A percentile compares a stretch with the other conserved stretches of the same genome.
These are phyloP conservation scores for Plemyria rubiginata DNA, from an alignment of 2,888 invertebrate species.

Conservation along the genomic window DNA sequence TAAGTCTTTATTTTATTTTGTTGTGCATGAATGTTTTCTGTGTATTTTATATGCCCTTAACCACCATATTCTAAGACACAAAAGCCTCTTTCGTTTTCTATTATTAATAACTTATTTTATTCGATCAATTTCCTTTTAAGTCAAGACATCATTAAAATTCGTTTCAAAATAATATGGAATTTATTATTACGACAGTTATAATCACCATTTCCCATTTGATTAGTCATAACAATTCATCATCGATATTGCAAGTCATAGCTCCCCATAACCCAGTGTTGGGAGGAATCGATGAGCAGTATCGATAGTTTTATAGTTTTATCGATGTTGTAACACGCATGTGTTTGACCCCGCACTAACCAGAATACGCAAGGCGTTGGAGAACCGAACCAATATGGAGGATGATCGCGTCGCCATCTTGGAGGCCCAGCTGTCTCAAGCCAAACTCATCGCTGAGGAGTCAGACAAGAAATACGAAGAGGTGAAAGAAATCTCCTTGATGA, in stretches of 20 bases:
- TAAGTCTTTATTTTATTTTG: conserved; percentile 43
- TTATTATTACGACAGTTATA: conserved; percentile 40
- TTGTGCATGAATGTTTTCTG: conserved; percentile 68
- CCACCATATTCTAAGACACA: conserved; percentile 62
- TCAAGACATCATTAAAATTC: conserved; percentile 26
- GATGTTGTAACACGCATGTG: conserved; percentile 84
- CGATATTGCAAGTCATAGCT: conserved; percentile 44
- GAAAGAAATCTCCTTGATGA: conserved; percentile 64
- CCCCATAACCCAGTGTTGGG: conserved; percentile 30
- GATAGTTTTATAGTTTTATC: conserved; percentile 51
- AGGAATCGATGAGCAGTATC: conserved; percentile 34
- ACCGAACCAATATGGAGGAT: conserved; percentile 99
- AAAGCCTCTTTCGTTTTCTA: conserved; percentile 30
- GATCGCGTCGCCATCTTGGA: conserved; percentile 99
- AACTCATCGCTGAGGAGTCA: conserved; percentile 99
- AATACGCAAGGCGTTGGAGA: conserved; percentile 99
- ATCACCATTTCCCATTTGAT: conserved; percentile 37
- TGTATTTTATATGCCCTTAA: conserved; percentile 66
- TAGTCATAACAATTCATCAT: conserved; percentile 41
- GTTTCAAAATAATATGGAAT: conserved; percentile 34
- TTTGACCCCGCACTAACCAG: conserved; percentile 87
- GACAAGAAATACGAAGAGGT: conserved; percentile 99
- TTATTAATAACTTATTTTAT: conserved; percentile 25
- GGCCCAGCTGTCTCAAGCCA: conserved; percentile 98
- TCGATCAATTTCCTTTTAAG: conserved; percentile 32